phyloP scores from a whole-genome alignment of 2,113 vertebrate genomes.

The Galeopterus variegatus region DNA sequence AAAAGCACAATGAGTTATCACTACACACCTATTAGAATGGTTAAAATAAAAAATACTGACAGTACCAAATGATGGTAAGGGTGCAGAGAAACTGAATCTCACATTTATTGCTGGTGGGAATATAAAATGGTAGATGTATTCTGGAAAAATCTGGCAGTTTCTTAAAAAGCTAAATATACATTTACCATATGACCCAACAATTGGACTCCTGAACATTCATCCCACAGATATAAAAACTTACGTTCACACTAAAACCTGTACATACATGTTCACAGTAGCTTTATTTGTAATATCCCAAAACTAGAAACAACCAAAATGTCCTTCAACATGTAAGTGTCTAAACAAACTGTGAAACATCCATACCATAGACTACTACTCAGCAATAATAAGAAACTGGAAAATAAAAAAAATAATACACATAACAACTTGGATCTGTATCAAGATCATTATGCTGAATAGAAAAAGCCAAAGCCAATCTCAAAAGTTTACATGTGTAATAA shows the following conservation, averaged over 20 bases:
- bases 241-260: not conserved
- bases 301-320: not conserved
- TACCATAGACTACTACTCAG: not conserved
- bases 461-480: not conserved
- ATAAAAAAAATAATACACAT: not conserved
- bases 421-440: not conserved
- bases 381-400: not conserved
- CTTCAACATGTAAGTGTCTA: not conserved
- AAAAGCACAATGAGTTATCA: not conserved
- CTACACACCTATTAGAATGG: not conserved
- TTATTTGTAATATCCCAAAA: not conserved
- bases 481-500: not conserved
- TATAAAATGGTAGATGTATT: not conserved
- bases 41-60: slow-evolving; percentile 32
- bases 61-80: not conserved
- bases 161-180: not conserved
- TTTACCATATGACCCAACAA: not conserved
- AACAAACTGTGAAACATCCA: not conserved
- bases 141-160: not conserved
- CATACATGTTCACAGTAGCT: not conserved
- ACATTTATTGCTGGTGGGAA: not conserved
- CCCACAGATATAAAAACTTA: slow-evolving; percentile 36
- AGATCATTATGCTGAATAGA: not conserved
- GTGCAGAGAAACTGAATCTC: not conserved
- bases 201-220: not conserved